Evolutionary conservation across 1,140 invertebrate genomes (phyloP), one percentile per base, ranked within the genome.

Genomic region (Lucilia sericata): DNA sequence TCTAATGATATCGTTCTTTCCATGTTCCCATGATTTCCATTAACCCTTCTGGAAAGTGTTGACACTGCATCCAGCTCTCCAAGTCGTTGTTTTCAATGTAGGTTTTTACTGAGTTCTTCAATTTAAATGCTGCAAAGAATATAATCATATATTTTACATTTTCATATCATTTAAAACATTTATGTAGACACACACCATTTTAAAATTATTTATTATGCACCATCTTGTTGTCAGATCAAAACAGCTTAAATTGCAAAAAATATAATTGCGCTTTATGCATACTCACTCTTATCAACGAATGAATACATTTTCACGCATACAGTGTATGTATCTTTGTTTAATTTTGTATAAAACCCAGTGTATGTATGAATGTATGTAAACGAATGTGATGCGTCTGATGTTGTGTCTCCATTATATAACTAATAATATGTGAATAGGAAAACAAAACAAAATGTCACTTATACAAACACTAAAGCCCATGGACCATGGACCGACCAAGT

Each of bases 151-250:
- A 30, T 30, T 30, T 30, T 30, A 30, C 3, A 30, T 30, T 30
- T 30, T 30, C 25, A 30, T 30, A 30, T 30, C 25, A 2, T 30
- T 30, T 30, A 1, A 30, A 30, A 30, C 25, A 2, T 30, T 3
- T 30, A 30, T 2, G 25, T 30, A 30, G 25, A 30, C 25, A 30
- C 25, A 30, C 25, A 30, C 25, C 25, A 30, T 30, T 30, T 30
- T 30, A 70, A 70, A 70, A 9, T 70, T 21, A 70, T 70, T 70
- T 70, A 70, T 70, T 70, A 70, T 70, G 65, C 65, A 70, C n/a
- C 65, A 70, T 70, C 65, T 70, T 70, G 65, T 70, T 70, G 65
- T 70, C 65, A 25, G 65, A 70, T 70, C 65, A 70, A 70, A 70
- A 70, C 9, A 70, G 65, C 65, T 70, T 70, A 25, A 70, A 70